Conservation (phyloP, 2,113 vertebrate species). For the Ciconia boyciana region DNA sequence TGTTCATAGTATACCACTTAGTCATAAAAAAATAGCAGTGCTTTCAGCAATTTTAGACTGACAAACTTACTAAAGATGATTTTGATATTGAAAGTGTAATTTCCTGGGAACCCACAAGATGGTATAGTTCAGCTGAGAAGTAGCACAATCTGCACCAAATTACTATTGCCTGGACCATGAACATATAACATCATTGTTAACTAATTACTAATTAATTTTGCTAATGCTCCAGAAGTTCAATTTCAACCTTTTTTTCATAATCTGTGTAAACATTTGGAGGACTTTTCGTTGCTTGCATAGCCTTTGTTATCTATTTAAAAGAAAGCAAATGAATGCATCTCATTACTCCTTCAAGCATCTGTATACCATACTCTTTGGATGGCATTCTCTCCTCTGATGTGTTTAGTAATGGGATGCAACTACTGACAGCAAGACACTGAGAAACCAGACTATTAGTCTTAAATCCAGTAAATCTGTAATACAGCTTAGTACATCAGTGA, state of each 20-base stretch:
- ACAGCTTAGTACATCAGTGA: not conserved
- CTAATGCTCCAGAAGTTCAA: not conserved
- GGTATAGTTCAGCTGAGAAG: conserved; percentile 20
- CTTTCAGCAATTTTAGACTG: not conserved
- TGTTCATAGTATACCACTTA: not conserved
- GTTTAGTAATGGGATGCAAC: not conserved
- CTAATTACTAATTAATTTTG: not conserved
- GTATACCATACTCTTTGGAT: not conserved
- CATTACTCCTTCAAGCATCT: not conserved
- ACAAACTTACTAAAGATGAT: not conserved
- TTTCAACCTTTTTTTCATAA: not conserved
- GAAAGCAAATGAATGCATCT: not conserved
- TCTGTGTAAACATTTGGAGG: not conserved
- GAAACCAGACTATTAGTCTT: not conserved
- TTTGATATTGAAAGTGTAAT: not conserved
- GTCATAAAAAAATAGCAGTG: not conserved
- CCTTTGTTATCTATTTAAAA: not conserved
- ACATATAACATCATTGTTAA: rapidly evolving
- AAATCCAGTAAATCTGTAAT: not conserved
- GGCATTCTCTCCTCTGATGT: not conserved
- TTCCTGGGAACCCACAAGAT: conserved; percentile 43
- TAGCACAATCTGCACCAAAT: rapidly evolving
- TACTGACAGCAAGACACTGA: not conserved
- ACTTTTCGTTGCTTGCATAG: not conserved
- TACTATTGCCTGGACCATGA: not conserved